Conservation (phyloP, 2,888 invertebrate species). For the Sicus ferrugineus region DNA sequence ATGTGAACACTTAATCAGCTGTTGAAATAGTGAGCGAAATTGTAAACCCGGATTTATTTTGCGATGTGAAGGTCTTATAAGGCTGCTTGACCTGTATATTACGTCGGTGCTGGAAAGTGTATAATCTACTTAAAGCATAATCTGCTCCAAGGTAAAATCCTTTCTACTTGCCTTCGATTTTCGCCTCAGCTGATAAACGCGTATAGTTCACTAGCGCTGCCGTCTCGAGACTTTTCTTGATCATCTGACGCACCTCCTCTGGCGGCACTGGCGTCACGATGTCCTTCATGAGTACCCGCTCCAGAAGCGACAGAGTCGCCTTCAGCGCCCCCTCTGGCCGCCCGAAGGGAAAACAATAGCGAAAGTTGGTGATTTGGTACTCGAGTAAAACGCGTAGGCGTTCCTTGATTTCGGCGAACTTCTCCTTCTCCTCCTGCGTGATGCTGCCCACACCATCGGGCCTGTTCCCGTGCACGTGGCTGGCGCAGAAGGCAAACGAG, state of each 20-base stretch:
- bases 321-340: conserved; percentile 98
- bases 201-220: conserved; percentile 98
- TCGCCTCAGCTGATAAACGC: conserved; percentile 93
- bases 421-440: conserved; percentile 96
- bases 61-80: no score
- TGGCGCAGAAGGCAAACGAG: conserved; percentile 99
- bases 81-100: no score
- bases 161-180: conserved; percentile 84
- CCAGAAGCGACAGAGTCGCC: conserved; percentile 93
- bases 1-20: no score
- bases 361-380: conserved; percentile 98
- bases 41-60: no score
- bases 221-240: conserved; percentile 96
- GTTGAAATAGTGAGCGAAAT: no score
- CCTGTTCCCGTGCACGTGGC: conserved; percentile 98
- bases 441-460: conserved; percentile 99
- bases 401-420: conserved; percentile 97
- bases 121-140: no score
- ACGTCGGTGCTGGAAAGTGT: not conserved
- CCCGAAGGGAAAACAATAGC: conserved; percentile 98
- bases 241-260: conserved; percentile 94
- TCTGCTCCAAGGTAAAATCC: no score
- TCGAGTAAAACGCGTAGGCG: conserved; percentile 90
- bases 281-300: conserved; percentile 98
- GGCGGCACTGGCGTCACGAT: conserved; percentile 96